Percentiles rank a stretch among this genome's conserved stretches.
Evolutionary conservation across 2,113 vertebrate species (phyloP).

Genomic region (Mobula birostris): DNA sequence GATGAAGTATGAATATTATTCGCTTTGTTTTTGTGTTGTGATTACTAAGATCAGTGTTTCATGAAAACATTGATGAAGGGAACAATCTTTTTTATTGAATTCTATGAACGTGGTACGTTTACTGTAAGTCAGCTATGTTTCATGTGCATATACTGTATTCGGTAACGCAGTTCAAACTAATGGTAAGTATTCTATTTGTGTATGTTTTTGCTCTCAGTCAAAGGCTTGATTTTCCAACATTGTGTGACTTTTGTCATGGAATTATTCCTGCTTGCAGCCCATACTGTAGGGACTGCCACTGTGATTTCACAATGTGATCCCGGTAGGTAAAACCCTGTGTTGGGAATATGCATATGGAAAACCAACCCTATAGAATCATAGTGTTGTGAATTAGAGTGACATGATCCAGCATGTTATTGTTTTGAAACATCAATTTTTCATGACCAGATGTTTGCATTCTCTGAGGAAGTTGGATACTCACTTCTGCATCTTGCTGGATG

Average conservation of each 20-base stretch:
- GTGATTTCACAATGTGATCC: background rate
- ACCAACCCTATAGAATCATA: background rate
- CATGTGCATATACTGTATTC: background rate
- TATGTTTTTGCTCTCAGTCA: background rate
- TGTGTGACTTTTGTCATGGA: slow-evolving; percentile 14
- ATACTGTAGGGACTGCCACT: background rate
- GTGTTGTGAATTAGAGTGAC: slow-evolving; percentile 32
- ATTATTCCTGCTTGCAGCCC: background rate
- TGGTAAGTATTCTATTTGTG: background rate
- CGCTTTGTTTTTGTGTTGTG: too few species aligned
- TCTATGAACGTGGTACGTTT: background rate
- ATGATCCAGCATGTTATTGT: background rate
- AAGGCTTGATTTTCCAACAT: background rate
- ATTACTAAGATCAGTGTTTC: background rate
- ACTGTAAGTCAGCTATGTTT: background rate
- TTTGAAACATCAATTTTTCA: slow-evolving; percentile 27
- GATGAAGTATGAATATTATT: background rate
- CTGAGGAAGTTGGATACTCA: background rate
- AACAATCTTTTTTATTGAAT: background rate
- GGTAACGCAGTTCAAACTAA: background rate
- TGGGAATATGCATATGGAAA: background rate
- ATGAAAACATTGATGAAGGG: background rate
- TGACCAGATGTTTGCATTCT: slow-evolving; percentile 10
- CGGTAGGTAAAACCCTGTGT: background rate
- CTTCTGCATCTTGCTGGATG: background rate